Conservation (phyloP, 2,113 vertebrate genomes). For the Ptyas mucosa region DNA sequence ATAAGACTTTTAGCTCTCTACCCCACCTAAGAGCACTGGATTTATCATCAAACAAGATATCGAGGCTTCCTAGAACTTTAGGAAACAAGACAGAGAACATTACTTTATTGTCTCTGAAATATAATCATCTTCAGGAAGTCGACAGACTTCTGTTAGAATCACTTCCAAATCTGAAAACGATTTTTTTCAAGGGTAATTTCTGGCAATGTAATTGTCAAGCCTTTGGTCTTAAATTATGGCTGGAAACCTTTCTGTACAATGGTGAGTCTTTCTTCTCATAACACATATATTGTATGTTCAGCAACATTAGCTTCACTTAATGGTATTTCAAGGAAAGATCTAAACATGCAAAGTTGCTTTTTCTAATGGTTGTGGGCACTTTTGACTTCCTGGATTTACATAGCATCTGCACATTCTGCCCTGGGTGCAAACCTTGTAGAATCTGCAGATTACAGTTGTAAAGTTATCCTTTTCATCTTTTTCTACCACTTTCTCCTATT, state of each 20-base stretch:
- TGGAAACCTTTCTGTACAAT: conserved; percentile 92
- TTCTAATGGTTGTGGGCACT: not conserved
- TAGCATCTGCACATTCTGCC: not conserved
- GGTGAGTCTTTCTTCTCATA: conserved; percentile 71
- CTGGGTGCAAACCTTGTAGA: not conserved
- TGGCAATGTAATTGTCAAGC: conserved; percentile 94
- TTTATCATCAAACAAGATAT: conserved; percentile 87
- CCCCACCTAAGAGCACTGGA: conserved; percentile 84
- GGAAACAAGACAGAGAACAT: conserved; percentile 83
- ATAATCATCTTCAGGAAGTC: conserved; percentile 84
- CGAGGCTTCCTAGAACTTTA: conserved; percentile 77
- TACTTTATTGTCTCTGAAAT: conserved; percentile 79
- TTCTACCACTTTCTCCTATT: not conserved
- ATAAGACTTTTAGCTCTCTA: conserved; percentile 79
- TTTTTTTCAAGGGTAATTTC: conserved; percentile 84
- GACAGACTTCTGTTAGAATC: conserved; percentile 83
- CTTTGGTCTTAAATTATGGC: conserved; percentile 91
- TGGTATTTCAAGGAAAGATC: not conserved
- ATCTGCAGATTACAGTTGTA: not conserved
- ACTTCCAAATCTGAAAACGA: conserved; percentile 77
- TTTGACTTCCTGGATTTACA: not conserved
- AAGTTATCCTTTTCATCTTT: not conserved
- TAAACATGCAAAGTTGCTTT: accelerated
- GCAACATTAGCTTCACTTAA: not conserved
- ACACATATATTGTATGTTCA: not conserved